Percentiles rank a stretch among this genome's conserved stretches.
Evolutionary conservation across 2,888 invertebrate genomes (phyloP).

Genomic region (Incurvaria masculella): DNA sequence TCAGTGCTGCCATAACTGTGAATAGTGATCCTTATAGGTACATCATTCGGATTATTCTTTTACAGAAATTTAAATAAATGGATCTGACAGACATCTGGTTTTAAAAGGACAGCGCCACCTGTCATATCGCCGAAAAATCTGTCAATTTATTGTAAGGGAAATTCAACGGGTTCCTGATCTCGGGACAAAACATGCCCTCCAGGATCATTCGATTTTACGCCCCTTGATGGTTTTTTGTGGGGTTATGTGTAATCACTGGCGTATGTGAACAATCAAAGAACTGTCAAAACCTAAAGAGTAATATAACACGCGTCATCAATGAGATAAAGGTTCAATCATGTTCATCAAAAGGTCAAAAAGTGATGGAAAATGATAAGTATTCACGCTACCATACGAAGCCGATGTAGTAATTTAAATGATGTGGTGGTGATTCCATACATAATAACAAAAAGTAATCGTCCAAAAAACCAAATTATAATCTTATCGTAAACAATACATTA

Average conservation of each 20-base stretch:
- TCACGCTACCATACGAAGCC: too few species aligned
- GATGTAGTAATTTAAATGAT: too few species aligned
- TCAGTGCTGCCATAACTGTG: not conserved
- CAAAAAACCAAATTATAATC: too few species aligned
- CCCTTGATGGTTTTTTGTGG: not conserved
- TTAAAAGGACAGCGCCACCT: not conserved
- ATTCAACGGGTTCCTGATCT: not conserved
- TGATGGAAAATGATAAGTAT: too few species aligned
- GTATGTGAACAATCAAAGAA: not conserved
- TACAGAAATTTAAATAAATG: not conserved
- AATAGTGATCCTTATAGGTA: not conserved
- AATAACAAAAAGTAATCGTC: too few species aligned
- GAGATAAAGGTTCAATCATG: not conserved
- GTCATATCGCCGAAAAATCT: not conserved
- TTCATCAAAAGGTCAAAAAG: too few species aligned
- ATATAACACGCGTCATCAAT: not conserved
- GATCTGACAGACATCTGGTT: too few species aligned
- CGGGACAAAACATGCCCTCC: not conserved
- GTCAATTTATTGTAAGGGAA: not conserved
- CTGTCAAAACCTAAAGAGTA: not conserved
- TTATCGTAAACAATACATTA: too few species aligned
- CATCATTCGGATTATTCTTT: not conserved
- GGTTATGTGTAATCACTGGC: not conserved
- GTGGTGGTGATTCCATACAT: too few species aligned
- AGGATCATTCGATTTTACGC: not conserved